Conservation (phyloP, 2,113 vertebrate species). For the Mustelus asterias region DNA sequence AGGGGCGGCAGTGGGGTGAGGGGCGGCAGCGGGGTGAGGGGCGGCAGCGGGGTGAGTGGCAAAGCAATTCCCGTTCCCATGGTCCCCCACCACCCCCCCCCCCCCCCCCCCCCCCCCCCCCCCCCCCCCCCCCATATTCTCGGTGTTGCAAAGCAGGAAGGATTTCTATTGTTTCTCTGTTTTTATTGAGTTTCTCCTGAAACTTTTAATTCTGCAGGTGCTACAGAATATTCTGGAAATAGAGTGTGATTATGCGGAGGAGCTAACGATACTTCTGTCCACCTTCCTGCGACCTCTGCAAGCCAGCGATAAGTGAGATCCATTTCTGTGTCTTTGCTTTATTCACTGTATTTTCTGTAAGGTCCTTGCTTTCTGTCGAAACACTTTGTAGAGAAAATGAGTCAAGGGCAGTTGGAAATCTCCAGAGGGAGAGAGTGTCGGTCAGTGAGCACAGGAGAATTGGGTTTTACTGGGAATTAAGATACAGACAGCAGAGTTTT, state of each 20-base stretch:
- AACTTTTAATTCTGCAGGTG: constrained; percentile 64
- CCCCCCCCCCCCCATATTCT: background rate
- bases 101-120: too few species aligned
- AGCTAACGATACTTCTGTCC: constrained; percentile 85
- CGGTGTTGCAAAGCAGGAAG: background rate
- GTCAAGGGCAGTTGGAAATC: background rate
- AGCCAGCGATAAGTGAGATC: constrained; percentile 81
- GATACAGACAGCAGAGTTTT: background rate
- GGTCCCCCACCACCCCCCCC: too few species aligned
- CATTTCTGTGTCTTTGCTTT: background rate
- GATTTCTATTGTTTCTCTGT: background rate
- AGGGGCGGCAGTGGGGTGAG: too few species aligned
- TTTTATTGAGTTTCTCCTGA: background rate
- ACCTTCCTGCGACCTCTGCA: constrained; percentile 86
- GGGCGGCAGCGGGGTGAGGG: too few species aligned
- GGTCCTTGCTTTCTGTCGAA: background rate
- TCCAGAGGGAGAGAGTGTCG: background rate
- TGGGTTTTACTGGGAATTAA: background rate
- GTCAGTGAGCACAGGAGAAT: background rate
- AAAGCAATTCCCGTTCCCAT: too few species aligned
- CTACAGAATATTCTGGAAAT: constrained; percentile 99
- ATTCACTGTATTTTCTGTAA: background rate
- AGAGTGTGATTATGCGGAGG: constrained; percentile 93
- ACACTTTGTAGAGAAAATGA: background rate
- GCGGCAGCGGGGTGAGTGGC: too few species aligned